These are phyloP conservation scores for Euclidia mi DNA, from an alignment of 2,888 invertebrate genomes.

Conservation along the genomic window DNA sequence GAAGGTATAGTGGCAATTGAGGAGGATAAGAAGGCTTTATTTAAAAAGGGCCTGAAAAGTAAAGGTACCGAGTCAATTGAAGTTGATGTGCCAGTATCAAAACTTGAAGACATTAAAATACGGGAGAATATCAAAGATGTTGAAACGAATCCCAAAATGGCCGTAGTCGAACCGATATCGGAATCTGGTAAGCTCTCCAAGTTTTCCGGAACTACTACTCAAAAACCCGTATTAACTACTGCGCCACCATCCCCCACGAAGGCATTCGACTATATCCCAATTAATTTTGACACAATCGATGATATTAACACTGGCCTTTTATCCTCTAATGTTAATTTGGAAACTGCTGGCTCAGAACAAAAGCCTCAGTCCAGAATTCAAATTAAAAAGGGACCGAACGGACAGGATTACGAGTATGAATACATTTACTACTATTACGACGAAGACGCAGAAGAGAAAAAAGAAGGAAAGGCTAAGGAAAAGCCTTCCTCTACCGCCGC, in stretches of 20 bases:
- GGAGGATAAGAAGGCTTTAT: constrained; percentile 80
- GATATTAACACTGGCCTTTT: constrained; percentile 85
- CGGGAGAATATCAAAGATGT: constrained; percentile 86
- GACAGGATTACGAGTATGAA: constrained; percentile 97
- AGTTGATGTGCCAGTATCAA: constrained; percentile 85
- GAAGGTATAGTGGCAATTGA: constrained; percentile 86
- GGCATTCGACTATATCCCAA: constrained; percentile 82
- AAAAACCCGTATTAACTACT: constrained; percentile 89
- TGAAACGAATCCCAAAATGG: constrained; percentile 83
- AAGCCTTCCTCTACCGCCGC: constrained; percentile 66
- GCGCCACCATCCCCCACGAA: constrained; percentile 78
- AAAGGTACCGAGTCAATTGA: constrained; percentile 83
- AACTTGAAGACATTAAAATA: constrained; percentile 85
- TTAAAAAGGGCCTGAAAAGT: constrained; percentile 78
- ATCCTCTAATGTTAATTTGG: constrained; percentile 88
- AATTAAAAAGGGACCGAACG: constrained; percentile 96
- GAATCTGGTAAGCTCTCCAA: constrained; percentile 84
- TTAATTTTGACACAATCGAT: constrained; percentile 87
- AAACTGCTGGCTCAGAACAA: constrained; percentile 92
- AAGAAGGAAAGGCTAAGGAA: constrained; percentile 71
- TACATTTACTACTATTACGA: constrained; percentile 97
- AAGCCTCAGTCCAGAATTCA: constrained; percentile 93
- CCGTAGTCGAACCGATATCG: constrained; percentile 85
- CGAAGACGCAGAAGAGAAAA: constrained; percentile 92
- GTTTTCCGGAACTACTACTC: constrained; percentile 84